A percentile compares a stretch with the other conserved stretches of the same genome.
Conservation (phyloP, 2,888 invertebrate genomes). For the Napeogenes inachia region DNA sequence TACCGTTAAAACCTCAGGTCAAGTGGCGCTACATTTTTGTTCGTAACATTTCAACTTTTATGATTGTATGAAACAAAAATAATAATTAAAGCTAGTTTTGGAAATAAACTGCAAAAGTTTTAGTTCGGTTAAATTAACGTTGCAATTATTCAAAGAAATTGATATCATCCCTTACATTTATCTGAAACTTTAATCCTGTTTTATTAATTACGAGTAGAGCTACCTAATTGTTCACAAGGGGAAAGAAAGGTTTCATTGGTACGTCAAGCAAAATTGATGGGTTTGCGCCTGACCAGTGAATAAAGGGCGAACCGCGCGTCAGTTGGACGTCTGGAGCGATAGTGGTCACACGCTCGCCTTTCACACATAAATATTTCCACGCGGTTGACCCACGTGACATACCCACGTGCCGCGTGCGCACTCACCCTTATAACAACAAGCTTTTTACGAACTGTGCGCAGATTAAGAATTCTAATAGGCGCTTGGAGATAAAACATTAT, state of each 20-base stretch:
- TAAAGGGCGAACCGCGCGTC: slow-evolving; percentile 65
- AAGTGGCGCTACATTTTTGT: too few species aligned
- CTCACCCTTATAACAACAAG: slow-evolving; percentile 21
- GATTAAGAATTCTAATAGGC: neutral
- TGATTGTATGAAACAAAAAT: too few species aligned
- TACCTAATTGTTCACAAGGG: slow-evolving; percentile 63
- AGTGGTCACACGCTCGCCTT: slow-evolving; percentile 68
- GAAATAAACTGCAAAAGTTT: neutral
- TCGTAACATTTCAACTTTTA: too few species aligned
- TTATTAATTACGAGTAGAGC: slow-evolving; percentile 63
- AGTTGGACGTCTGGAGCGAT: slow-evolving; percentile 67
- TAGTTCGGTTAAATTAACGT: neutral
- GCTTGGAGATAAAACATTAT: slow-evolving; percentile 15
- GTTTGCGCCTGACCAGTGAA: slow-evolving; percentile 69
- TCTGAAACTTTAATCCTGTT: slow-evolving; percentile 26
- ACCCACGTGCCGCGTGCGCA: slow-evolving; percentile 45
- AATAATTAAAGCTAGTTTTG: neutral
- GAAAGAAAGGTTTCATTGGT: slow-evolving; percentile 71
- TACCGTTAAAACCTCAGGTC: too few species aligned
- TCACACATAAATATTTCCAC: slow-evolving; percentile 55
- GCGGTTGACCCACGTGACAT: slow-evolving; percentile 49
- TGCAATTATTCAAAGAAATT: slow-evolving; percentile 13
- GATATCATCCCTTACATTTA: slow-evolving; percentile 11
- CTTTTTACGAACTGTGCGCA: slow-evolving; percentile 7
- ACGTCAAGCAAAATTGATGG: slow-evolving; percentile 74